These are phyloP conservation scores for Betta splendens DNA, from an alignment of 2,797 vertebrate genomes.

Conservation along the genomic window DNA sequence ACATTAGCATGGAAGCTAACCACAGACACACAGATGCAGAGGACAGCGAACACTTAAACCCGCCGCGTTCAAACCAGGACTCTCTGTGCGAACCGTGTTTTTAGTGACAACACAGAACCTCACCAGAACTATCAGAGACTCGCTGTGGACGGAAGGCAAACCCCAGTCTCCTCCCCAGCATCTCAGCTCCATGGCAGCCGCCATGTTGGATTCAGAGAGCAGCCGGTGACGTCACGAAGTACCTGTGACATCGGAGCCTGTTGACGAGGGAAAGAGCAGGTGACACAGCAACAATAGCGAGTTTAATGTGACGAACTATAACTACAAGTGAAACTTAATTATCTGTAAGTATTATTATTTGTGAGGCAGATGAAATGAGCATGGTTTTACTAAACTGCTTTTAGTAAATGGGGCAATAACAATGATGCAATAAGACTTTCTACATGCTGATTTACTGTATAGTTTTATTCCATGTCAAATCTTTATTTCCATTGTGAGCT, in stretches of 20 bases:
- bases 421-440: too few species aligned
- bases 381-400: too few species aligned
- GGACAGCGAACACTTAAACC: not conserved
- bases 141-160: conserved; percentile 91
- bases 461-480: conserved; percentile 6
- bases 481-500: not conserved
- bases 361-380: too few species aligned
- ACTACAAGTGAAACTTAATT: too few species aligned
- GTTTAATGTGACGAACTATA: too few species aligned
- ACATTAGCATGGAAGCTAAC: conserved; percentile 68
- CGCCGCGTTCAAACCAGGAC: not conserved
- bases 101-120: conserved; percentile 28
- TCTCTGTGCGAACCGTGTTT: not conserved
- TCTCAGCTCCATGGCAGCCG: conserved; percentile 90
- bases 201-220: conserved; percentile 80
- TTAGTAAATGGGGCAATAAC: too few species aligned
- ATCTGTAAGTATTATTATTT: too few species aligned
- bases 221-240: conserved; percentile 61
- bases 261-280: too few species aligned
- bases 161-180: conserved; percentile 97
- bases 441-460: too few species aligned
- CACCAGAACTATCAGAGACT: conserved; percentile 93
- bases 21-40: conserved; percentile 2
- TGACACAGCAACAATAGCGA: too few species aligned
- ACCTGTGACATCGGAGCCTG: conserved; percentile 10